Evolutionary conservation across 2,113 vertebrate genomes (phyloP).

Genomic region (Nerophis lumbriciformis): DNA sequence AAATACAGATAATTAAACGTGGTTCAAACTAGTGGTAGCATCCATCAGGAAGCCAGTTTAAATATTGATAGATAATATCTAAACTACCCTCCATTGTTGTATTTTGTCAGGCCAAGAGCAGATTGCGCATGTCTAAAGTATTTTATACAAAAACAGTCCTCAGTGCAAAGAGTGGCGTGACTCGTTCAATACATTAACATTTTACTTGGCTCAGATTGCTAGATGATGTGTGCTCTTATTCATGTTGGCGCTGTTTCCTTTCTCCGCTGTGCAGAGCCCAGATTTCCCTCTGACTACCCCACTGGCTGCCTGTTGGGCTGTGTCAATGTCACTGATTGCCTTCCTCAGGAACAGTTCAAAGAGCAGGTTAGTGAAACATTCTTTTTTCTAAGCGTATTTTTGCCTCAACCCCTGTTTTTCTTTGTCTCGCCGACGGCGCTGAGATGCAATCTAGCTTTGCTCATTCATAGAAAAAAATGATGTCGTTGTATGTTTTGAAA

Average conservation of each 20-base stretch:
- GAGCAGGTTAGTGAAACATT: conserved; percentile 78
- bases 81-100: too few relatives aligned
- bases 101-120: too few relatives aligned
- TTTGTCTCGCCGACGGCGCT: background rate
- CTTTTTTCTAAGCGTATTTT: background rate
- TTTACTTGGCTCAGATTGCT: background rate
- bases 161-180: too few relatives aligned
- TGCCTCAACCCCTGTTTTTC: background rate
- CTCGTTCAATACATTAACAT: too few relatives aligned
- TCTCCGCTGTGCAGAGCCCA: conserved; percentile 71
- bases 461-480: background rate
- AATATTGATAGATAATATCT: too few relatives aligned
- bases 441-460: background rate
- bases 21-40: too few relatives aligned
- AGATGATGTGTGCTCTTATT: background rate
- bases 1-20: too few relatives aligned
- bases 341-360: conserved; percentile 86
- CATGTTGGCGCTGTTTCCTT: conserved; percentile 16
- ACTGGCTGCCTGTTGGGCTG: conserved; percentile 90
- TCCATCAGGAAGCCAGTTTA: too few relatives aligned
- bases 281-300: conserved; percentile 88
- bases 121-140: too few relatives aligned
- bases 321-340: conserved; percentile 84
- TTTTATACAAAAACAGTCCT: background rate
- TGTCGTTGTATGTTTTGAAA: background rate